Base-by-base conservation (phyloP, 2,797 vertebrate genomes). In the Gouania willdenowi region DNA sequence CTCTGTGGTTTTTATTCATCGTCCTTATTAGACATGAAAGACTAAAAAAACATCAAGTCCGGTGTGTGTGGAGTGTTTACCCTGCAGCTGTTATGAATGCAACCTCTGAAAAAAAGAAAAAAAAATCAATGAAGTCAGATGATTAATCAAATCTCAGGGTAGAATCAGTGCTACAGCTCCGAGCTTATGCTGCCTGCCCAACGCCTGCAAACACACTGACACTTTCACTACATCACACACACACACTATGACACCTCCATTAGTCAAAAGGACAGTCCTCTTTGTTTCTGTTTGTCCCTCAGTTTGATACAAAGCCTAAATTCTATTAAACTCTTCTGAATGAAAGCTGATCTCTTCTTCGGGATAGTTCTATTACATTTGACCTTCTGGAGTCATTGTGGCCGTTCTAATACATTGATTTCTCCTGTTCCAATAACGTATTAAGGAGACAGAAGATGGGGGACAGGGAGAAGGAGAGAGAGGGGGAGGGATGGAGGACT, bases 1-100 rank as follows among this genome's bases (percentile, higher is more conserved):
- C 71, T 81, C 78, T 50, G 77, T 69, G 69, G 69, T 76, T 75
- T 80, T 71, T 77, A 79, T 79, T 75, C 75, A 79, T 77, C 50
- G 51, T 25, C 28, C 71, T 56, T 54, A 72, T 71, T 75, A 61
- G 48, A 73, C 55, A 58, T 55, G 61, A 68, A 66, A 74, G 29
- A 52, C 66, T 54, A 36, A 41, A 69, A 52, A 66, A 59, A 75
- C 38, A 73, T 48, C 30, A 62, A 62, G 54, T 26, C 11, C n/a
- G 11, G 64, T 46, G 57, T 40, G 11, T 28, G 26, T 39, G 24
- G 37, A 65, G 51, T 35, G 47, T 37, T 42, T 41, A 35, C 48
- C 43, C 37, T 18, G 21, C 13, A 26, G 25, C 37, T 16, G 25
- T n/a, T 35, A 1, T n/a, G 20, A 13, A 29, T 1, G 12, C 2